These are phyloP conservation scores for Drosophila greeni DNA, from an alignment of 2,888 invertebrate genomes.

Conservation along the genomic window DNA sequence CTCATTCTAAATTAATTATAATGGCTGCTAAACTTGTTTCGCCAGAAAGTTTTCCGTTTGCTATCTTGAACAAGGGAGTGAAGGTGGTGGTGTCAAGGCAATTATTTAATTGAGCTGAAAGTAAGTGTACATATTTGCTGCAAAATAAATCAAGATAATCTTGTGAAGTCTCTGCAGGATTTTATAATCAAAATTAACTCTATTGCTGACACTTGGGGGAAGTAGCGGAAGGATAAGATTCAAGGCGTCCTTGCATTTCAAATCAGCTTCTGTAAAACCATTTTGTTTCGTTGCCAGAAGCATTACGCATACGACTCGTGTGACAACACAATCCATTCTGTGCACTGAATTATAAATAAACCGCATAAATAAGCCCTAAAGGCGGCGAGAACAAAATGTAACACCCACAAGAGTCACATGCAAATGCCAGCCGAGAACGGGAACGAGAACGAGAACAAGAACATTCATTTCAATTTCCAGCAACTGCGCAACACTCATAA, in stretches of 20 bases:
- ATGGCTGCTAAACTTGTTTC: conserved; percentile 11
- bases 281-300: conserved; percentile 2
- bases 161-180: background rate
- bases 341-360: conserved; percentile 64
- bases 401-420: conserved; percentile 23
- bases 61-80: background rate
- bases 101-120: conserved; percentile 12
- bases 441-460: background rate
- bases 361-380: conserved; percentile 49
- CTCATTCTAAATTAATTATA: conserved; percentile 53
- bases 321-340: conserved; percentile 41
- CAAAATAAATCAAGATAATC: conserved; percentile 7
- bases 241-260: conserved; percentile 33
- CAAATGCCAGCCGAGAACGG: conserved; percentile 2
- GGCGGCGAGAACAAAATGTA: conserved; percentile 18
- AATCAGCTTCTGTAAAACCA: conserved; percentile 12
- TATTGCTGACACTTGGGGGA: conserved; percentile 16
- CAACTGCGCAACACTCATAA: conserved; percentile 28
- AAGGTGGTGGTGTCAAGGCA: background rate
- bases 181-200: conserved; percentile 23
- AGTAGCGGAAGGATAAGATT: background rate
- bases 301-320: conserved; percentile 37
- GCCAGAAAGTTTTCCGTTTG: conserved; percentile 27
- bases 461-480: conserved; percentile 58
- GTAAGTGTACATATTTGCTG: background rate